Evolutionary conservation across 2,888 invertebrate genomes (phyloP).

Genomic region (Tiphia femorata): DNA sequence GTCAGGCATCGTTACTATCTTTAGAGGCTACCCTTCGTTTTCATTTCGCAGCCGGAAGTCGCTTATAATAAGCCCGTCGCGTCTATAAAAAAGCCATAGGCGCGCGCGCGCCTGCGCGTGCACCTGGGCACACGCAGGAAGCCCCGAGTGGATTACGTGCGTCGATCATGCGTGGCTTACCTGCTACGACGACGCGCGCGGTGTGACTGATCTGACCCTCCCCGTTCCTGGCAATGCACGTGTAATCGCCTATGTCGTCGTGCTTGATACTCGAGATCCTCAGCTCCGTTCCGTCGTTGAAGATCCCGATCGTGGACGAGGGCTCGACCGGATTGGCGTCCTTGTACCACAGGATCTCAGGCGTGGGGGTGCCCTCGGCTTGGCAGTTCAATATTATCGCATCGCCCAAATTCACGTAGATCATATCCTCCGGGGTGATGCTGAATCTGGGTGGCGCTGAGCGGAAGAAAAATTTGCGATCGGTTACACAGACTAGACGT

Average conservation of each 20-base stretch:
- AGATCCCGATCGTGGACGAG: conserved; percentile 88
- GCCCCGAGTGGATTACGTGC: conserved; percentile 1
- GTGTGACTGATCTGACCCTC: conserved; percentile 97
- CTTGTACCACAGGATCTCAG: conserved; percentile 96
- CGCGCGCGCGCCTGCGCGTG: too few species aligned
- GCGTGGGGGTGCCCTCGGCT: conserved; percentile 95
- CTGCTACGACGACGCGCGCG: conserved; percentile 95
- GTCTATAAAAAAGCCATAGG: too few species aligned
- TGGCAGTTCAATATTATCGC: conserved; percentile 96
- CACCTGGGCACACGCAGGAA: too few species aligned
- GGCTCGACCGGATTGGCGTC: conserved; percentile 93
- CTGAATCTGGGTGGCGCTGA: conserved; percentile 93
- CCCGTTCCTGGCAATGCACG: conserved; percentile 94
- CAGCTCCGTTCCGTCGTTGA: conserved; percentile 94
- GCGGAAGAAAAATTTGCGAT: too few species aligned
- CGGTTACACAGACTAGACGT: too few species aligned
- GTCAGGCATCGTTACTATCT: too few species aligned
- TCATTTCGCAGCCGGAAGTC: too few species aligned
- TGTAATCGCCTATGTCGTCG: conserved; percentile 97
- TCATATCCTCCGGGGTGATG: conserved; percentile 95
- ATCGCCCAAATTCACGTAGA: conserved; percentile 97
- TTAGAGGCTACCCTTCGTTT: too few species aligned
- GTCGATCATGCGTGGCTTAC: too few species aligned
- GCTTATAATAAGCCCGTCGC: too few species aligned
- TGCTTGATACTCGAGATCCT: conserved; percentile 92